A percentile compares a stretch with the other conserved stretches of the same genome.
Evolutionary conservation across 1,140 invertebrate species (phyloP).

Genomic region (Panonychus citri): DNA sequence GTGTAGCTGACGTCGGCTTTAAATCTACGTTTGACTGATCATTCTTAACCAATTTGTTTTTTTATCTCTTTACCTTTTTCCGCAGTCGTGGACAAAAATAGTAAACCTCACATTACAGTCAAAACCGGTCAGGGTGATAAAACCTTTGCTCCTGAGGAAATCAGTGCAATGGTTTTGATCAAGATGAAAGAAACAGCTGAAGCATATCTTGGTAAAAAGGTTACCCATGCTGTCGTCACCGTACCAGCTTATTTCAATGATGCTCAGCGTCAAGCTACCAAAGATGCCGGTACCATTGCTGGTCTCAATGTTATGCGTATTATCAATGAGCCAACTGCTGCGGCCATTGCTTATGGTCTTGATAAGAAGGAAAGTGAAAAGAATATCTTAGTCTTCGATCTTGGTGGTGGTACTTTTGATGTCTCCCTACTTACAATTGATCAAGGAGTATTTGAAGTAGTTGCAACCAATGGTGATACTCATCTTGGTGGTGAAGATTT

Average conservation of each 20-base stretch:
- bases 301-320: slow-evolving; percentile 95
- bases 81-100: slow-evolving; percentile 47
- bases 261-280: slow-evolving; percentile 89
- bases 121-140: slow-evolving; percentile 44
- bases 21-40: neutral
- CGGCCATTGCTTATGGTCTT: slow-evolving; percentile 96
- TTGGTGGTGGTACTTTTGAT: slow-evolving; percentile 99
- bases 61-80: neutral
- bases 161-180: slow-evolving; percentile 85
- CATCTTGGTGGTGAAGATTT: slow-evolving; percentile 96
- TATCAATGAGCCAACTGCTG: slow-evolving; percentile 99
- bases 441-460: slow-evolving; percentile 70
- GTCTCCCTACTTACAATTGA: slow-evolving; percentile 97
- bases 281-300: slow-evolving; percentile 47
- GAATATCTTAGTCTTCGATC: slow-evolving; percentile 95
- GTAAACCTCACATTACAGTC: slow-evolving; percentile 50
- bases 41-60: neutral
- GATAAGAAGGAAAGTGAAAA: slow-evolving; percentile 99
- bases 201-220: slow-evolving; percentile 77
- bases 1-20: too few species aligned
- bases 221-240: slow-evolving; percentile 89
- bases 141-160: slow-evolving; percentile 85
- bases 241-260: slow-evolving; percentile 98
- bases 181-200: slow-evolving; percentile 98
- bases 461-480: slow-evolving; percentile 97